phyloP scores from a whole-genome alignment of 2,888 invertebrate species.

The Pseudococcus viburni region DNA sequence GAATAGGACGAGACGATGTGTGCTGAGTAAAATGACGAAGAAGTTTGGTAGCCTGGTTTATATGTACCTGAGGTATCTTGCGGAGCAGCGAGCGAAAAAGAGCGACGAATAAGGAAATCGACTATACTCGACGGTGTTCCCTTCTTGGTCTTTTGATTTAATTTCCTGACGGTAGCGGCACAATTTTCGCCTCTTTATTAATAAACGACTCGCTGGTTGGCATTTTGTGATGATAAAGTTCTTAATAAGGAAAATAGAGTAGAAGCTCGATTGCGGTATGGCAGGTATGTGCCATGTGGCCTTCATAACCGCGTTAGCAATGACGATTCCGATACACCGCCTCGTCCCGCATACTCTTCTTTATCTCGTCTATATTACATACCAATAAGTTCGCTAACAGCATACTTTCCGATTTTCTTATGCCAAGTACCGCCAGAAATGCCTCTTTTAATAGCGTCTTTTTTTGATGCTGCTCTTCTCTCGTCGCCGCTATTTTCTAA shows the following conservation, averaged over 20 bases:
- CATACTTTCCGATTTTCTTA: slow-evolving; percentile 65
- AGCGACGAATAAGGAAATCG: slow-evolving; percentile 62
- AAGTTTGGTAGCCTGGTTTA: not conserved
- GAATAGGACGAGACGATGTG: not conserved
- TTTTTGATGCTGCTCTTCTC: slow-evolving; percentile 29
- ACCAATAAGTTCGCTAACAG: slow-evolving; percentile 66
- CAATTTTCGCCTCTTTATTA: slow-evolving; percentile 62
- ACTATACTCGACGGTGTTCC: slow-evolving; percentile 45
- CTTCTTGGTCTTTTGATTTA: slow-evolving; percentile 61
- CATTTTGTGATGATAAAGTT: slow-evolving; percentile 66
- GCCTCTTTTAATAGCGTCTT: slow-evolving; percentile 61
- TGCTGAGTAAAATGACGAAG: not conserved
- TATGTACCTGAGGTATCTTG: not conserved
- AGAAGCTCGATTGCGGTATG: slow-evolving; percentile 62
- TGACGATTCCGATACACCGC: slow-evolving; percentile 63
- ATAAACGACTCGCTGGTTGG: slow-evolving; percentile 64
- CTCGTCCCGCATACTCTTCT: slow-evolving; percentile 4
- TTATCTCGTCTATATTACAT: slow-evolving; percentile 63
- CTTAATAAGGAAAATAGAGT: slow-evolving; percentile 66
- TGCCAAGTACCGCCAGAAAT: slow-evolving; percentile 53
- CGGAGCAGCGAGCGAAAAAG: slow-evolving; percentile 16
- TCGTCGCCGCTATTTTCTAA: slow-evolving; percentile 46
- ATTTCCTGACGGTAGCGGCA: slow-evolving; percentile 65
- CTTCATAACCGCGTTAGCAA: slow-evolving; percentile 66
- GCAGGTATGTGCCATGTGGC: slow-evolving; percentile 65